Evolutionary conservation across 2,888 invertebrate genomes (phyloP).

Genomic region (Pseudoips prasinana): DNA sequence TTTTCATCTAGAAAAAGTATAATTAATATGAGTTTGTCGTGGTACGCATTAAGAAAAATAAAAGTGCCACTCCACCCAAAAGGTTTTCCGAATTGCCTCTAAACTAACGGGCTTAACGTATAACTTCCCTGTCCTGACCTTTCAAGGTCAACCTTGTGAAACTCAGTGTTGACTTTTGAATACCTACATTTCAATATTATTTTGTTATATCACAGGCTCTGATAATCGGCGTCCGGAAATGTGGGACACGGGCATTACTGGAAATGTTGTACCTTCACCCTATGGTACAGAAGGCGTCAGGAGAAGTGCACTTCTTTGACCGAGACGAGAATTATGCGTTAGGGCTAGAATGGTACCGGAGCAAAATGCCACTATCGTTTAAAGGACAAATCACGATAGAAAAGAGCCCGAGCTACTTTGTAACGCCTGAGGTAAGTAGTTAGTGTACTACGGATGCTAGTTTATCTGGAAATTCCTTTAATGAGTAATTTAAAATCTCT

Average conservation of each 20-base stretch:
- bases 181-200: no score
- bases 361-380: conserved; percentile 96
- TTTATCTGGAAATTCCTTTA: no score
- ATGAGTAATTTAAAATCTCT: no score
- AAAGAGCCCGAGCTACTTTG: conserved; percentile 99
- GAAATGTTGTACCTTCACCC: conserved; percentile 98
- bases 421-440: conserved; percentile 93
- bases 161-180: no score
- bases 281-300: conserved; percentile 94
- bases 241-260: conserved; percentile 96
- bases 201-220: conserved; percentile 84
- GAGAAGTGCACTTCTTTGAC: conserved; percentile 99
- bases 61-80: no score
- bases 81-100: no score
- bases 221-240: conserved; percentile 97
- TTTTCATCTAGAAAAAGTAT: background rate
- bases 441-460: no score
- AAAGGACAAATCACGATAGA: conserved; percentile 97
- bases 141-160: no score
- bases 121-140: no score
- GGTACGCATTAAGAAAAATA: no score
- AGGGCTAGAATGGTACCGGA: conserved; percentile 97
- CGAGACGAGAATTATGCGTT: conserved; percentile 94
- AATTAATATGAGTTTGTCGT: background rate
- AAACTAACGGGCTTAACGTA: no score